A percentile compares a stretch with the other conserved stretches of the same genome.
Evolutionary conservation across 2,113 vertebrate genomes (phyloP).

Genomic region (Mixornis gularis): DNA sequence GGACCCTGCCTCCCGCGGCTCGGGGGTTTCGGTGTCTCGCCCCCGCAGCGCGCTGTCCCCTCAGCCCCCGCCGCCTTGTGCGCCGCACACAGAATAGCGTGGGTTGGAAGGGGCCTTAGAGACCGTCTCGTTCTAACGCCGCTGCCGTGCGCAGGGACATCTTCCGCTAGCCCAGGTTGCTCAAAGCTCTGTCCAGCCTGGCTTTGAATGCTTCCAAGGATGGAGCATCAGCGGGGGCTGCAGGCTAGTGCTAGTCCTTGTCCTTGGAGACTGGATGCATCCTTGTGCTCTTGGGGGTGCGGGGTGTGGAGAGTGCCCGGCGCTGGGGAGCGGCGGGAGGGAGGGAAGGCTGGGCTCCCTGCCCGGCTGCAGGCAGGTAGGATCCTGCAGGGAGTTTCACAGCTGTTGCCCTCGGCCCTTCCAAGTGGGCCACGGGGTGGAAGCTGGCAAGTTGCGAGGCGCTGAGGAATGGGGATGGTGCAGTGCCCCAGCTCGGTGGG

Average conservation of each 20-base stretch:
- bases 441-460: not conserved
- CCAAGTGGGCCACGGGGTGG: not conserved
- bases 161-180: too few species aligned
- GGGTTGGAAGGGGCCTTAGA: not conserved
- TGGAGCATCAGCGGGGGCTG: not conserved
- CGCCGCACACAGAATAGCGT: rapidly evolving
- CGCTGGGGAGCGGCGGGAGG: not conserved
- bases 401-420: not conserved
- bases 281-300: not conserved
- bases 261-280: rapidly evolving
- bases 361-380: not conserved
- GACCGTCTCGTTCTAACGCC: rapidly evolving
- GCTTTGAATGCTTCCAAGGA: not conserved
- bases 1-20: rapidly evolving
- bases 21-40: rapidly evolving
- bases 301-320: not conserved
- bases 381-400: not conserved
- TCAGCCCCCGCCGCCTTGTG: rapidly evolving
- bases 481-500: not conserved
- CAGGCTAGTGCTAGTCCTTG: rapidly evolving
- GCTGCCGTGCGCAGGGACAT: not conserved
- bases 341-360: not conserved
- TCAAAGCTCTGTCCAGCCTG: not conserved
- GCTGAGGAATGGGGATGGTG: not conserved
- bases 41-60: not conserved